Percentiles rank a stretch among this genome's conserved stretches.
Evolutionary conservation across 2,797 vertebrate genomes (phyloP).

Genomic region (Tapirus indicus): DNA sequence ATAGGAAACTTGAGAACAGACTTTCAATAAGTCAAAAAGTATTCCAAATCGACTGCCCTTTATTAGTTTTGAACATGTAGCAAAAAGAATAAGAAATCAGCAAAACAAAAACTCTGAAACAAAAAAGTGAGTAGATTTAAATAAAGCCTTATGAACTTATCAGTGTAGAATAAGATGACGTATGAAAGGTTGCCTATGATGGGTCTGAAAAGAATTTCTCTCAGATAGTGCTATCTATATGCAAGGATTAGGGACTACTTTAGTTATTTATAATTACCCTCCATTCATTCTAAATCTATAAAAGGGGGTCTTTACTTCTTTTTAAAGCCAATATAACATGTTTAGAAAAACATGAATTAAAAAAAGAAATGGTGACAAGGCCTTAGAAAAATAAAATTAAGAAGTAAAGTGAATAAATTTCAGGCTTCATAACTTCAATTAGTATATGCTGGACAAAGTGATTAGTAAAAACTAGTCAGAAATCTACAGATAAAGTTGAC

Average conservation of each 20-base stretch:
- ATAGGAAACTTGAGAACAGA: constrained; percentile 30
- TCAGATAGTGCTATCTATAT: neutral
- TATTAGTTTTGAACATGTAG: neutral
- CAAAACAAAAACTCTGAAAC: neutral
- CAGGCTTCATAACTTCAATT: neutral
- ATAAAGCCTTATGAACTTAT: neutral
- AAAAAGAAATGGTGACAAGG: constrained; percentile 14
- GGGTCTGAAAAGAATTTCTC: constrained; percentile 3
- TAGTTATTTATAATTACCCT: constrained; percentile 14
- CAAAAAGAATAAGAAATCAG: constrained; percentile 1
- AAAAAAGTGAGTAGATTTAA: neutral
- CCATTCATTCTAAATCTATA: constrained; percentile 11
- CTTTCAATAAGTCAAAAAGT: neutral
- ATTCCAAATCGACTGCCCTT: neutral
- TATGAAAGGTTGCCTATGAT: constrained; percentile 3
- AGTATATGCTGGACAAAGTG: neutral
- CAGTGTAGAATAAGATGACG: neutral
- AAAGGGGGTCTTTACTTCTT: neutral
- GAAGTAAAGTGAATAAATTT: neutral
- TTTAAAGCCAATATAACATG: constrained; percentile 44
- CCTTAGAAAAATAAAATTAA: constrained; percentile 64
- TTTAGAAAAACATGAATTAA: constrained; percentile 56
- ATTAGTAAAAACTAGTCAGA: constrained; percentile 29
- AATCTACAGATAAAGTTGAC: neutral
- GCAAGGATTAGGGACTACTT: neutral